Conservation (phyloP, 2,797 vertebrate genomes). For the Gila robusta region DNA sequence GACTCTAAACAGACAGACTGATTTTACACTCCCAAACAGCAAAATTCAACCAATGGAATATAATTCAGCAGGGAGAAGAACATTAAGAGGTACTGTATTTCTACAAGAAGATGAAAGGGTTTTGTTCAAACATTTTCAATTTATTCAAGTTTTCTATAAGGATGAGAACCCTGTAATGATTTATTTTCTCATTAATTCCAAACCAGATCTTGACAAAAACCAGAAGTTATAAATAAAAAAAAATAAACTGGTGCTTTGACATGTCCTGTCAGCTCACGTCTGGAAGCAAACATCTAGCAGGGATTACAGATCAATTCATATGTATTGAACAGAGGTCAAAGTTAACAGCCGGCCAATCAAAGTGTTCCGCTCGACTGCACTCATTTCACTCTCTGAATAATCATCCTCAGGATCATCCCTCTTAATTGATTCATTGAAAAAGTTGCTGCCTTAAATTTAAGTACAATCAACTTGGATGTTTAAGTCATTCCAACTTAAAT, state of each 20-base stretch:
- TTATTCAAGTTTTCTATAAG: not conserved
- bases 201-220: not conserved
- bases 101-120: not conserved
- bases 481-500: no score
- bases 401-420: constrained; percentile 34
- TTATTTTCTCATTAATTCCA: not conserved
- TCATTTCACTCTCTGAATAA: constrained; percentile 62
- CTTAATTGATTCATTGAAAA: constrained; percentile 13
- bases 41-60: not conserved
- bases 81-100: not conserved
- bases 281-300: constrained; percentile 9
- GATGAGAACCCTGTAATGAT: not conserved
- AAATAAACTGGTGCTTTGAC: constrained; percentile 10
- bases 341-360: constrained; percentile 59
- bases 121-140: not conserved
- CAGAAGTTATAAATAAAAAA: not conserved
- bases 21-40: not conserved
- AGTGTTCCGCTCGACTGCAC: constrained; percentile 47
- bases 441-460: no score
- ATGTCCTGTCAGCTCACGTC: not conserved
- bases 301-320: constrained; percentile 56
- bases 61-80: not conserved
- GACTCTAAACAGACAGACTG: not conserved
- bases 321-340: constrained; percentile 58
- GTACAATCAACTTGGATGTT: no score